Conservation (phyloP, 1,140 invertebrate species). For the Zaprionus africanus region DNA sequence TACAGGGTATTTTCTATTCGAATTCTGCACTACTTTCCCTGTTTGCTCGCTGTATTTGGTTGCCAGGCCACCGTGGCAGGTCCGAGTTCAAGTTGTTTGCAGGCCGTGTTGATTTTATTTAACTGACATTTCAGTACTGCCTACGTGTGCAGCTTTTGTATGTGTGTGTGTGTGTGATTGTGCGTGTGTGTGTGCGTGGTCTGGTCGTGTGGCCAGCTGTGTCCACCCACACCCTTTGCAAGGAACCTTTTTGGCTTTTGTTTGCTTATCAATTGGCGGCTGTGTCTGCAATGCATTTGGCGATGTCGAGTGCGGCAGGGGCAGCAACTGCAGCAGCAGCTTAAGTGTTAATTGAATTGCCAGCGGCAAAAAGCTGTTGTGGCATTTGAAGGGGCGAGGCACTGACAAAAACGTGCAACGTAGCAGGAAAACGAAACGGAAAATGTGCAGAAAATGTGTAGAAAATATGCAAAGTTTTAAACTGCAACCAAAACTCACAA, state of each 20-base stretch:
- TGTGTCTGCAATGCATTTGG: conserved; percentile 59
- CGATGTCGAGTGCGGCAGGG: not conserved
- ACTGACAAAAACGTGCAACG: conserved; percentile 33
- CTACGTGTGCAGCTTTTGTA: conserved; percentile 58
- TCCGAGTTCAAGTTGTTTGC: conserved; percentile 22
- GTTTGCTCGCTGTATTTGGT: conserved; percentile 25
- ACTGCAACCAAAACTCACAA: not conserved
- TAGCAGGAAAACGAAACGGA: conserved; percentile 8
- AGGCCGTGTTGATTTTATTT: conserved; percentile 71
- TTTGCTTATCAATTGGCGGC: conserved; percentile 73
- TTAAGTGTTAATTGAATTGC: conserved; percentile 74
- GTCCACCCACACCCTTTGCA: conserved; percentile 20
- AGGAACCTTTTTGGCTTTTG: conserved; percentile 54
- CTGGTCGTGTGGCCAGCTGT: conserved; percentile 25
- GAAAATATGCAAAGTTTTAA: conserved; percentile 4
- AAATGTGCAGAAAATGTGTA: conserved; percentile 1
- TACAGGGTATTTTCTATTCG: not conserved
- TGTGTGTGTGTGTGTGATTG: conserved; percentile 25
- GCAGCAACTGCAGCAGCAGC: conserved; percentile 35
- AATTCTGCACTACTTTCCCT: not conserved
- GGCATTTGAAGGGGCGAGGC: conserved; percentile 23
- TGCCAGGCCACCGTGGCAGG: not conserved
- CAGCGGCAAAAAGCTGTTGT: conserved; percentile 27
- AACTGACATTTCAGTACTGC: conserved; percentile 62
- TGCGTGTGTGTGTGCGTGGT: conserved; percentile 18